Conservation (phyloP, 2,888 invertebrate species). For the Melieria omissa region DNA sequence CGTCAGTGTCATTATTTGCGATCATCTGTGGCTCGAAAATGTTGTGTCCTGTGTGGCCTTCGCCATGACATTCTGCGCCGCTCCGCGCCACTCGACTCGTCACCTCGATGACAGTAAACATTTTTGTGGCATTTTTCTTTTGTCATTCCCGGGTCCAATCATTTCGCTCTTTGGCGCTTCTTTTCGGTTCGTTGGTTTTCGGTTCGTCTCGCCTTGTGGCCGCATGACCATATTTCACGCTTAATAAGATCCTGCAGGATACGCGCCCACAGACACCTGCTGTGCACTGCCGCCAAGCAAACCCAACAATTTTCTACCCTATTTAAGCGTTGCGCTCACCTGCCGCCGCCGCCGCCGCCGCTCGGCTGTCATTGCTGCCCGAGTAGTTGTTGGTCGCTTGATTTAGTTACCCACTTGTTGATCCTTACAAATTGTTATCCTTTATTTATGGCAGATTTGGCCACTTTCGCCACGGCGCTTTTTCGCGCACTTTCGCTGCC, state of each 20-base stretch:
- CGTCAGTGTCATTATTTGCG: background rate
- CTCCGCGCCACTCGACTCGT: background rate
- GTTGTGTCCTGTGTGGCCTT: slow-evolving; percentile 1
- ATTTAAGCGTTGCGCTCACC: background rate
- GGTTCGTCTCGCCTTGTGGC: slow-evolving; percentile 10
- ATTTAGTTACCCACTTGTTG: slow-evolving; percentile 45
- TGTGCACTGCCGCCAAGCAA: background rate
- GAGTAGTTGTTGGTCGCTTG: slow-evolving; percentile 27
- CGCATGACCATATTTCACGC: slow-evolving; percentile 11
- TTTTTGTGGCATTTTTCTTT: background rate
- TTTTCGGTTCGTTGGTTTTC: background rate
- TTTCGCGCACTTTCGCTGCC: background rate
- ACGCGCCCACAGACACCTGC: background rate
- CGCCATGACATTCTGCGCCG: background rate
- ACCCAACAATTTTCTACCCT: no score
- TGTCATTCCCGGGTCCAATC: background rate
- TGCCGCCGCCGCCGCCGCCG: background rate
- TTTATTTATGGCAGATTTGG: slow-evolving; percentile 41
- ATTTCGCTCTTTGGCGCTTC: background rate
- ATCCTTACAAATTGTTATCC: slow-evolving; percentile 49
- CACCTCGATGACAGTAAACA: background rate
- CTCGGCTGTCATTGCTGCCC: background rate
- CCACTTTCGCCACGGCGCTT: slow-evolving; percentile 1
- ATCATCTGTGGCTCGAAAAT: background rate
- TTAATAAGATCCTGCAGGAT: slow-evolving; percentile 6